Base-by-base conservation (phyloP, 2,113 vertebrate species). In the Raphicerus campestris region DNA sequence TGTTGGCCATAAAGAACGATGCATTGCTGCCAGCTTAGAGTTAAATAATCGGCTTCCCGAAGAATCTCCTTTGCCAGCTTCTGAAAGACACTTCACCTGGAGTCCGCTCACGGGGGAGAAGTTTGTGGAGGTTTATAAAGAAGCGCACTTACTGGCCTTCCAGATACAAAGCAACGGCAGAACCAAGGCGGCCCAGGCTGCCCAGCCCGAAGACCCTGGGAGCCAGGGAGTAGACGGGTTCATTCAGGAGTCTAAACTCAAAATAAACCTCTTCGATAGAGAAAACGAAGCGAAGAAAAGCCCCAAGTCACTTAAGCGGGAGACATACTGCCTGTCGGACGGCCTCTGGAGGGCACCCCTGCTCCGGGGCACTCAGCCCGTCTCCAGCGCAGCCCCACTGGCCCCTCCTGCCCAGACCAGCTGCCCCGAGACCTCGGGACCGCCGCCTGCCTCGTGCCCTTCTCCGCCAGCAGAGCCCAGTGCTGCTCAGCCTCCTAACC, bases 41-140 rank as follows among this genome's bases (percentile, higher is more conserved):
- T 92, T 97, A 58, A 89, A 15, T 0, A 1, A 5, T 15, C 81
- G 35, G 1, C 5, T 39, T 78, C 73, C 92, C 17, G 90, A 55
- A 51, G 97, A 58, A 0, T 49, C 2, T 2, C 17, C 0, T 10
- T 32, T 4, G 61, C 17, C 49, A 13, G 84, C 63, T 30, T 93
- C 92, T 42, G 98, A 98, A 11, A 86, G 98, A 35, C 51, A 70
- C n/a, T n/a, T 42, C 0, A 39, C 13, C 1, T 99, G 99, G 99
- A 99, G 99, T 80, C 99, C 99, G 0, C 98, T 99, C 60, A 93
- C 98, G 0, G 99, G 98, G 73, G 99, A 99, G 16, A 99, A 99
- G 93, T 99, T 99, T 92, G 99, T 99, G 24, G 99, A 99, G 70
- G 99, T 99, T 60, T 99, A 98, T 91, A 99, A 99, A 97, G 99